A percentile compares a stretch with the other conserved stretches of the same genome.
phyloP scores from a whole-genome alignment of 37 sponge, comb jelly and placozoan genomes.

The Amphimedon queenslandica region DNA sequence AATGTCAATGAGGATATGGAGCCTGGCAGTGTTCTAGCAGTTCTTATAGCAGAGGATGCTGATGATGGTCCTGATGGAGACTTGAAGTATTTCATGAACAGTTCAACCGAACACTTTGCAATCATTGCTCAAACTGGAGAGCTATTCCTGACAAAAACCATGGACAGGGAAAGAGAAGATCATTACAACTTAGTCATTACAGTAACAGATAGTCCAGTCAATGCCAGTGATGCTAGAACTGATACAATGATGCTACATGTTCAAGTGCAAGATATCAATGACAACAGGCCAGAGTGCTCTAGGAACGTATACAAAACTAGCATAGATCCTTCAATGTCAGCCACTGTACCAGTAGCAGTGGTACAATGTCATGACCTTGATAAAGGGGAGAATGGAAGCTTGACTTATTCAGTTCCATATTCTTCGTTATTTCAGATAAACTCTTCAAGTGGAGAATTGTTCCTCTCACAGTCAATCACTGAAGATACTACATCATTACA shows the following conservation, averaged over 20 bases:
- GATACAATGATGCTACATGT: background rate
- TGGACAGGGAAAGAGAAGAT: background rate
- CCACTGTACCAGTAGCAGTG: background rate
- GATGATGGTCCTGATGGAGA: background rate
- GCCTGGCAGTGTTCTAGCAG: background rate
- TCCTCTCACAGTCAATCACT: background rate
- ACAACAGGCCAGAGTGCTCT: constrained; percentile 10
- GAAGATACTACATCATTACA: background rate
- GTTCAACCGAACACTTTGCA: background rate
- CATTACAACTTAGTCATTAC: background rate
- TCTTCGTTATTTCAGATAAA: background rate
- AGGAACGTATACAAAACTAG: background rate
- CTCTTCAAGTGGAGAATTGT: background rate
- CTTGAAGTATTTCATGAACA: background rate
- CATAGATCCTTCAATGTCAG: background rate
- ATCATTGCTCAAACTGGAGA: background rate
- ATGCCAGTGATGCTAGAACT: background rate
- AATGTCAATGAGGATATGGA: background rate
- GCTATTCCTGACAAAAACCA: background rate
- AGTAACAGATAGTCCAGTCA: background rate
- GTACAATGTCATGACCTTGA: constrained; percentile 1
- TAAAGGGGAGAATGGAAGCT: background rate
- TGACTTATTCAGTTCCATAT: background rate
- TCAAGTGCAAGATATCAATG: constrained; percentile 1
- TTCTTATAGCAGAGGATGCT: background rate